These are phyloP conservation scores for Diplodus puntazzo DNA, from an alignment of 2,797 vertebrate species.

Conservation along the genomic window DNA sequence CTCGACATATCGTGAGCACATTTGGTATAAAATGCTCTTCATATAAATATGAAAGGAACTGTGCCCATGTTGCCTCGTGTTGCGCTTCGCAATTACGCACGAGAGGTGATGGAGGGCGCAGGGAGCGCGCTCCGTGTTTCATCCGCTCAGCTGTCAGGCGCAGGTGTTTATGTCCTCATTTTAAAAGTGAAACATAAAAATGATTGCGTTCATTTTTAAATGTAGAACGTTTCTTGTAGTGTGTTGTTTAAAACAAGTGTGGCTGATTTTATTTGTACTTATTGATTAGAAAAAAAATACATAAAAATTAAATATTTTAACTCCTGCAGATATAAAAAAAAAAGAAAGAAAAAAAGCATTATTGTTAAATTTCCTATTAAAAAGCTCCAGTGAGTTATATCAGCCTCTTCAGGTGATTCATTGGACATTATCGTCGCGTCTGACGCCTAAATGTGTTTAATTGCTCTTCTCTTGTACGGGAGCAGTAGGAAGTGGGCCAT, in stretches of 20 bases:
- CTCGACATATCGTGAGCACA: background rate
- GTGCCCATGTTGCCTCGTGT: background rate
- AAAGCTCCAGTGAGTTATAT: slow-evolving; percentile 54
- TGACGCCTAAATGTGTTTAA: slow-evolving; percentile 78
- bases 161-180: slow-evolving; percentile 9
- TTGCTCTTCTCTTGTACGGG: slow-evolving; percentile 66
- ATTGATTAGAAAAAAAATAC: background rate
- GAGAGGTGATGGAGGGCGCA: slow-evolving; percentile 3
- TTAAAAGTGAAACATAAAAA: background rate
- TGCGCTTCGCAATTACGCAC: slow-evolving; percentile 41
- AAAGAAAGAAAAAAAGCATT: background rate
- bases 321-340: background rate
- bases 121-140: slow-evolving; percentile 19
- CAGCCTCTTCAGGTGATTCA: slow-evolving; percentile 68
- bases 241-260: background rate
- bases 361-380: background rate
- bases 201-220: background rate
- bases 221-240: background rate
- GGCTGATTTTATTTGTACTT: background rate
- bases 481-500: slow-evolving; percentile 72
- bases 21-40: background rate
- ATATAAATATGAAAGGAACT: background rate
- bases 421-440: slow-evolving; percentile 47
- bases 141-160: background rate
- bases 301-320: background rate